These are phyloP conservation scores for Narcine bancroftii DNA, from an alignment of 2,113 vertebrate genomes.

Conservation along the genomic window DNA sequence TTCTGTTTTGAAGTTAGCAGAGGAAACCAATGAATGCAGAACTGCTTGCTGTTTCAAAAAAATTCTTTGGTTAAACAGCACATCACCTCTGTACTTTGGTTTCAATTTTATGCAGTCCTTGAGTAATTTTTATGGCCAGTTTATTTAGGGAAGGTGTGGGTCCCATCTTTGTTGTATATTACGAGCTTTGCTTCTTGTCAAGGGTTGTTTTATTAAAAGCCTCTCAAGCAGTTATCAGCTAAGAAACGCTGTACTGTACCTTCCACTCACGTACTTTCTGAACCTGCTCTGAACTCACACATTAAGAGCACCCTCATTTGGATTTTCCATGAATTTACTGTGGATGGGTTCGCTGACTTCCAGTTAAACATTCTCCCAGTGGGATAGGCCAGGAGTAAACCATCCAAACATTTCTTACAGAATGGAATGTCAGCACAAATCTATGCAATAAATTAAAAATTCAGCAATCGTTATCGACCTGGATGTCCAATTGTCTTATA, in stretches of 20 bases:
- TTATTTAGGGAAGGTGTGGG: not conserved
- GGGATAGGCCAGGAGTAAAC: not conserved
- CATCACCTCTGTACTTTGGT: not conserved
- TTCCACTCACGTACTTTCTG: not conserved
- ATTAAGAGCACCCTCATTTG: not conserved
- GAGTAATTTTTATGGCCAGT: not conserved
- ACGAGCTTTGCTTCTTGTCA: not conserved
- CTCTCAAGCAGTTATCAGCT: not conserved
- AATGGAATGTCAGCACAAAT: not conserved
- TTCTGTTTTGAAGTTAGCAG: too few species aligned
- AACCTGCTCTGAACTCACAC: not conserved
- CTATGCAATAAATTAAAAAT: not conserved
- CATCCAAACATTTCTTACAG: not conserved
- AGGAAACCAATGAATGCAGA: not conserved
- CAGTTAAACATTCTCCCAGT: not conserved
- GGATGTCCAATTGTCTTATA: not conserved
- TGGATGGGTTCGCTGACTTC: too few species aligned
- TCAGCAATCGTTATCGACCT: constrained; percentile 11
- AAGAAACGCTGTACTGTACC: not conserved
- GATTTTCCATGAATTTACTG: not conserved
- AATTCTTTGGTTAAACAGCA: constrained; percentile 30
- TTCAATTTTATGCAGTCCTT: not conserved
- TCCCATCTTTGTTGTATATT: not conserved
- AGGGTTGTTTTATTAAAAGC: not conserved
- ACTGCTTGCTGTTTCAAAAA: not conserved